phyloP scores from a whole-genome alignment of 2,888 invertebrate genomes.

The Andrena trimmerana region DNA sequence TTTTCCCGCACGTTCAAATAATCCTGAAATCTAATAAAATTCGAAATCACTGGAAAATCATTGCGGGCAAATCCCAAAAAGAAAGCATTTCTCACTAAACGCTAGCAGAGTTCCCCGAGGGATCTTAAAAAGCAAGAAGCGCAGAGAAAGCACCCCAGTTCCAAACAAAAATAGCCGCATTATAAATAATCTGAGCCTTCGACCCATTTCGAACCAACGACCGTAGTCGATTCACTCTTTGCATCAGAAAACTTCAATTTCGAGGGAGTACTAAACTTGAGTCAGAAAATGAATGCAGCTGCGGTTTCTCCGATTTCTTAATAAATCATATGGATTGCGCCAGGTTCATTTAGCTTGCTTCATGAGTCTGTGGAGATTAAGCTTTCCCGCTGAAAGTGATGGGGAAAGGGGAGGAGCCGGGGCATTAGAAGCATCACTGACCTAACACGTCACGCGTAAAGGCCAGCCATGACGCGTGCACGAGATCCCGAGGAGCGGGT shows the following conservation, averaged over 20 bases:
- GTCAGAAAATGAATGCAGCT: not conserved
- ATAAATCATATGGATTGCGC: not conserved
- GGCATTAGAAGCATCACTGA: slow-evolving; percentile 65
- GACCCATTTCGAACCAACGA: not conserved
- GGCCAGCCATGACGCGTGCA: slow-evolving; percentile 64
- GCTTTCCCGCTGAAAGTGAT: not conserved
- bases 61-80: not conserved
- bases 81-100: not conserved
- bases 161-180: slow-evolving; percentile 1
- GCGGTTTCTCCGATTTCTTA: not conserved
- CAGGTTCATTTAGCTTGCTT: not conserved
- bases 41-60: not conserved
- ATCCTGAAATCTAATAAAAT: not conserved
- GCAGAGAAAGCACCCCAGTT: not conserved
- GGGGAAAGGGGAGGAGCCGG: slow-evolving; percentile 31
- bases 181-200: not conserved
- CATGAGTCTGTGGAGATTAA: not conserved
- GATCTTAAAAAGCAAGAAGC: not conserved
- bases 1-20: not conserved
- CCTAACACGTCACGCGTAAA: slow-evolving; percentile 64
- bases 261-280: not conserved
- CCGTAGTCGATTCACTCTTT: not conserved
- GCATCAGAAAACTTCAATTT: not conserved
- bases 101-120: not conserved
- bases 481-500: slow-evolving; percentile 51